phyloP scores from a whole-genome alignment of 1,140 invertebrate genomes.

The Pseudomyrmex concolor region DNA sequence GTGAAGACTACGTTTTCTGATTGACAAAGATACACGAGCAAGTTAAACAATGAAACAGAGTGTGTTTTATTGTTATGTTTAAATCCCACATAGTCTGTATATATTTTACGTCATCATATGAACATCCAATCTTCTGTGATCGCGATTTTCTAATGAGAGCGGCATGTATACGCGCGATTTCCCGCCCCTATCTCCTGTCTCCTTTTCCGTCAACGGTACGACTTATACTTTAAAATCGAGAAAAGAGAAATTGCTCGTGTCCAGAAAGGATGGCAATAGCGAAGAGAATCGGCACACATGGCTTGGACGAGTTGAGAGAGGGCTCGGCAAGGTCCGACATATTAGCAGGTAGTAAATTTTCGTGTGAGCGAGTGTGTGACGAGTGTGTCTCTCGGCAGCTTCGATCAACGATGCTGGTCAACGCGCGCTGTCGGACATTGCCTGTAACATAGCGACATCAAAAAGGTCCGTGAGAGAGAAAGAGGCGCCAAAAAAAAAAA shows the following conservation, averaged over 20 bases:
- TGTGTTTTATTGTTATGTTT: no score
- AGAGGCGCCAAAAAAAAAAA: slow-evolving; percentile 12
- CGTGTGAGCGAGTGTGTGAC: slow-evolving; percentile 59
- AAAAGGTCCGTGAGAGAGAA: slow-evolving; percentile 63
- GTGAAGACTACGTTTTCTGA: no score
- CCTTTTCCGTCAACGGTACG: no score
- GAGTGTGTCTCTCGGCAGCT: slow-evolving; percentile 66
- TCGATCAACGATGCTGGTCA: slow-evolving; percentile 73
- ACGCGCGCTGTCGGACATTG: slow-evolving; percentile 76
- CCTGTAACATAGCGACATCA: slow-evolving; percentile 74
- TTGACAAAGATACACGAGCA: no score
- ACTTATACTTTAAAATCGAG: slow-evolving; percentile 20
- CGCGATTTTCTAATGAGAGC: background rate
- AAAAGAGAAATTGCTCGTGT: slow-evolving; percentile 19
- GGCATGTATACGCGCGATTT: no score
- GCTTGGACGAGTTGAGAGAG: slow-evolving; percentile 46
- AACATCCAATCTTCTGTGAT: slow-evolving; percentile 21
- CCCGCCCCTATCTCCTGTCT: no score
- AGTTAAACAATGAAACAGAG: no score
- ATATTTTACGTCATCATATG: background rate
- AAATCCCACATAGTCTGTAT: no score
- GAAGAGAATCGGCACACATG: slow-evolving; percentile 30
- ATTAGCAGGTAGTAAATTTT: slow-evolving; percentile 64
- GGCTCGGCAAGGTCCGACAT: slow-evolving; percentile 72
- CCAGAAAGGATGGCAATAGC: slow-evolving; percentile 20